These are phyloP conservation scores for Eunapius fragilis DNA, from an alignment of 37 sponge, comb jelly and placozoan species.

Conservation along the genomic window DNA sequence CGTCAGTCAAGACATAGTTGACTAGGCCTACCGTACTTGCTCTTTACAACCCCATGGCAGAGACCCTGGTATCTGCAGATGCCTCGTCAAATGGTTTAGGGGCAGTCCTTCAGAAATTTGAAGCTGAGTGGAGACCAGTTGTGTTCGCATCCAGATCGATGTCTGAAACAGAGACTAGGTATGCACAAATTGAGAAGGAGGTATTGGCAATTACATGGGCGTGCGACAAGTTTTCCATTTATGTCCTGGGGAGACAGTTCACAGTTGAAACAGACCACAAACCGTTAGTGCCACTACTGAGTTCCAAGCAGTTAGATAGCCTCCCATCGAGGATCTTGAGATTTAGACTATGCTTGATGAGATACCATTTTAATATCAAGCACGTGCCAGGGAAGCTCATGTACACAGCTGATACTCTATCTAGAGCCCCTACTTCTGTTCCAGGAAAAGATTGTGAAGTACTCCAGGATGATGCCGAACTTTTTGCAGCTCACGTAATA, in stretches of 20 bases:
- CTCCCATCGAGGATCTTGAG: slow-evolving; percentile 30
- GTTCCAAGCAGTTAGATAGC: slow-evolving; percentile 11
- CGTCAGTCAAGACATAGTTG: slow-evolving; percentile 7
- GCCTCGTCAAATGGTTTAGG: slow-evolving; percentile 10
- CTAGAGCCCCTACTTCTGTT: slow-evolving; percentile 15
- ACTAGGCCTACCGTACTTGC: not conserved
- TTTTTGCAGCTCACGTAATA: too few species aligned
- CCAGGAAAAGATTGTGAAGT: not conserved
- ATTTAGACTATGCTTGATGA: slow-evolving; percentile 17
- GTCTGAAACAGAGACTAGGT: slow-evolving; percentile 26
- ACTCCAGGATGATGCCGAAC: too few species aligned
- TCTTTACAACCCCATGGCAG: slow-evolving; percentile 4
- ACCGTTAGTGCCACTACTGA: slow-evolving; percentile 43
- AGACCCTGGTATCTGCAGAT: slow-evolving; percentile 11
- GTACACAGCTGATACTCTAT: slow-evolving; percentile 43
- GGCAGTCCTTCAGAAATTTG: slow-evolving; percentile 3
- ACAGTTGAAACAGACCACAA: slow-evolving; percentile 45
- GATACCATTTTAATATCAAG: not conserved
- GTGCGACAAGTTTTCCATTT: slow-evolving; percentile 27
- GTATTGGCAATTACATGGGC: slow-evolving; percentile 33
- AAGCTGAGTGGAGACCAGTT: slow-evolving; percentile 2
- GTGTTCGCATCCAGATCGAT: slow-evolving; percentile 14
- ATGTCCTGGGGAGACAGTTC: slow-evolving; percentile 26
- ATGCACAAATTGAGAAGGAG: slow-evolving; percentile 56
- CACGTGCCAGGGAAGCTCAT: slow-evolving; percentile 47